phyloP scores from a whole-genome alignment of 2,797 vertebrate species.

The Varecia variegata region DNA sequence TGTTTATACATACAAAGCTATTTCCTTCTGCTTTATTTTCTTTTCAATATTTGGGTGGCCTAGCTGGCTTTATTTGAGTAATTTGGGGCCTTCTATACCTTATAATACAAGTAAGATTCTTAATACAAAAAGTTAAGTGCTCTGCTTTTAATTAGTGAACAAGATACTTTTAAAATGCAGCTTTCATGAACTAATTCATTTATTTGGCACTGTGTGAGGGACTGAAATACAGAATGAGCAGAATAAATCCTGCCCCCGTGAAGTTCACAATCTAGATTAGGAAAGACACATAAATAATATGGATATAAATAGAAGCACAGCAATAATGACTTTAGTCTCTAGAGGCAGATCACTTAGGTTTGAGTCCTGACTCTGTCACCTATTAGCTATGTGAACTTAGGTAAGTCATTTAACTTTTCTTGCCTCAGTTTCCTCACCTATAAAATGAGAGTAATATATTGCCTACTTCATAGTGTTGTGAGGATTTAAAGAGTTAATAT shows the following conservation, averaged over 20 bases:
- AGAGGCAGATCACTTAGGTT: not conserved
- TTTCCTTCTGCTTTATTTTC: slow-evolving; percentile 29
- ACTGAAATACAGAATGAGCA: not conserved
- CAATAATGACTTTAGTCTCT: not conserved
- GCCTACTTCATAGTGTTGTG: not conserved
- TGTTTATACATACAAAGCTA: not conserved
- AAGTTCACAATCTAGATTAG: not conserved
- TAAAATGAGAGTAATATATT: not conserved
- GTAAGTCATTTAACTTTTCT: not conserved
- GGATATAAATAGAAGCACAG: not conserved
- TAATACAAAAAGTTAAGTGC: not conserved
- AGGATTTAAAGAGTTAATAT: not conserved
- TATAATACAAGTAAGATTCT: not conserved
- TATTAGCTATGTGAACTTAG: not conserved
- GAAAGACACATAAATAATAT: not conserved
- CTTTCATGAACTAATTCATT: not conserved
- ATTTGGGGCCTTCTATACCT: not conserved
- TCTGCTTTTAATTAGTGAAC: not conserved
- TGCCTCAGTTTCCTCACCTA: not conserved
- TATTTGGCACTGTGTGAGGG: not conserved
- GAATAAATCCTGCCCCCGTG: not conserved
- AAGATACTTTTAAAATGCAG: not conserved
- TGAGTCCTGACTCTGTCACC: not conserved
- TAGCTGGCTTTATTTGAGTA: not conserved
- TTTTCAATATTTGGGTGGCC: not conserved